These are phyloP conservation scores for Arctopsyche grandis DNA, from an alignment of 1,140 invertebrate genomes.

Conservation along the genomic window DNA sequence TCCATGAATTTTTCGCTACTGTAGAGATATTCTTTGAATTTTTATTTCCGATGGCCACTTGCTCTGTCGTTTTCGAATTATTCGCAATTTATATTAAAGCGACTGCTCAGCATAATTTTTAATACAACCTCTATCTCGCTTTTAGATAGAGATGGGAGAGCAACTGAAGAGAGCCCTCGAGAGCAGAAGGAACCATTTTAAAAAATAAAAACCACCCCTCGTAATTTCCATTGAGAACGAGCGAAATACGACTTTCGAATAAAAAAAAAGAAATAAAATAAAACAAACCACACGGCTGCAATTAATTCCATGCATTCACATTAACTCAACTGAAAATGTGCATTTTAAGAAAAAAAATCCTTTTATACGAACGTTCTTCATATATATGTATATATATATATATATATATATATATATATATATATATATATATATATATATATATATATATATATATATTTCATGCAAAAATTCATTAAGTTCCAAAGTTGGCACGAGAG, in stretches of 20 bases:
- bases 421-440: no score
- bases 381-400: no score
- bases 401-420: no score
- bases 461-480: not conserved
- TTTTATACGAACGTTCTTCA: not conserved
- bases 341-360: no score
- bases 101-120: conserved; percentile 41
- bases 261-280: not conserved
- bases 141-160: not conserved
- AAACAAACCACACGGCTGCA: not conserved
- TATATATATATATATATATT: no score
- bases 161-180: conserved; percentile 11
- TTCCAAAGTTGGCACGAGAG: not conserved
- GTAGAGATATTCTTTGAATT: not conserved
- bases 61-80: conserved; percentile 29
- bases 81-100: conserved; percentile 36
- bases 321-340: not conserved
- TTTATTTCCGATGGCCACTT: conserved; percentile 27
- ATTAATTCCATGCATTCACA: conserved; percentile 17
- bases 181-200: not conserved
- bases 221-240: conserved; percentile 18
- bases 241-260: conserved; percentile 2
- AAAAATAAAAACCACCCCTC: not conserved
- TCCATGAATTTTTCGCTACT: no score
- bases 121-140: conserved; percentile 25